phyloP scores from a whole-genome alignment of 2,113 vertebrate genomes.

The Oreochromis niloticus region DNA sequence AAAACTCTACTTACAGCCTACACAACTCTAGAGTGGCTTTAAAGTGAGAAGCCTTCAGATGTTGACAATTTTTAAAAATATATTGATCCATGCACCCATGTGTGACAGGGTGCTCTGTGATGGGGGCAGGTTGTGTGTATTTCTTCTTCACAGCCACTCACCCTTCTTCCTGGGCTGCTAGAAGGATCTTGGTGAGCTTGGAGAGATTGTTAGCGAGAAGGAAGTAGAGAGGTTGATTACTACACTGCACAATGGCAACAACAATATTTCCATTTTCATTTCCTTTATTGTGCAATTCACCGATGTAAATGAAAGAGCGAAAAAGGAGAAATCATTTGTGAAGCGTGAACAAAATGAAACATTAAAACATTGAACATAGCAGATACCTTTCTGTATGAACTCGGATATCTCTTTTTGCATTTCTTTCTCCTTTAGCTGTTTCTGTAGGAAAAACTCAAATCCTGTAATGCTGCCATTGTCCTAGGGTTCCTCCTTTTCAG shows the following conservation, averaged over 20 bases:
- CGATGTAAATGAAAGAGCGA: background rate
- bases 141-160: conserved; percentile 65
- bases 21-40: background rate
- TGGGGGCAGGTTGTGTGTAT: background rate
- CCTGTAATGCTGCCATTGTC: conserved; percentile 84
- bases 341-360: background rate
- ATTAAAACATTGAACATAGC: background rate
- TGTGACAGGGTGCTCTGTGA: background rate
- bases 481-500: conserved; percentile 89
- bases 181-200: conserved; percentile 91
- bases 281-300: conserved; percentile 25
- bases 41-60: background rate
- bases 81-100: background rate
- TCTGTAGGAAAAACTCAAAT: conserved; percentile 94
- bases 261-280: conserved; percentile 7
- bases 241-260: background rate
- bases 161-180: conserved; percentile 94
- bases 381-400: conserved; percentile 88
- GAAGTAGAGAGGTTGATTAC: conserved; percentile 40
- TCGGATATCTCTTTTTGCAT: conserved; percentile 99
- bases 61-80: background rate
- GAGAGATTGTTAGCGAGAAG: conserved; percentile 86
- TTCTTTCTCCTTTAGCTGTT: conserved; percentile 94
- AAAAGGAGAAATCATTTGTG: conserved; percentile 17
- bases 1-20: background rate